These are phyloP conservation scores for Melanostoma mellinum DNA, from an alignment of 2,888 invertebrate genomes.

Conservation along the genomic window DNA sequence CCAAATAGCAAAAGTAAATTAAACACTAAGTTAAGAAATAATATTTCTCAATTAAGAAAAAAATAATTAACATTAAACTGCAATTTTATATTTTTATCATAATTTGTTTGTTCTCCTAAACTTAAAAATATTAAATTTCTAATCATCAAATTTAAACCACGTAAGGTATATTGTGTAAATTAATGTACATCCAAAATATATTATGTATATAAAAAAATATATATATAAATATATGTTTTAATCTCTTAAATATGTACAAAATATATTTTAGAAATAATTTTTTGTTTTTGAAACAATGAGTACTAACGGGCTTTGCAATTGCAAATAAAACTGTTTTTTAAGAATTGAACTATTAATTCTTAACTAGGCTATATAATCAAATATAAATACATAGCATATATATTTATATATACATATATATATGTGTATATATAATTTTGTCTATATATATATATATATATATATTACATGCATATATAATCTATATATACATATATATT, in stretches of 20 bases:
- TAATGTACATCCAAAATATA: neutral
- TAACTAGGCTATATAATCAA: too few relatives aligned
- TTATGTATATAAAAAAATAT: constrained; percentile 1
- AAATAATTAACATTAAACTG: constrained; percentile 3
- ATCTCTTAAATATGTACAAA: constrained; percentile 4
- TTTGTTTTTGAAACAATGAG: too few relatives aligned
- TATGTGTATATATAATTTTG: too few relatives aligned
- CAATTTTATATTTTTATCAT: neutral
- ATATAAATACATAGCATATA: too few relatives aligned
- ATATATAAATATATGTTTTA: neutral
- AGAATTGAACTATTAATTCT: too few relatives aligned
- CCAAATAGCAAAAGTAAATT: constrained; percentile 64
- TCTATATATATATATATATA: too few relatives aligned
- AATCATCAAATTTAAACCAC: neutral
- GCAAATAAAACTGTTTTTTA: too few relatives aligned
- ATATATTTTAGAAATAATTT: neutral
- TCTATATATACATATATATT: too few relatives aligned
- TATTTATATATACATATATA: too few relatives aligned
- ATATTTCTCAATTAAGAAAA: constrained; percentile 39
- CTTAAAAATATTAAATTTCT: neutral
- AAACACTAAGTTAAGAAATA: constrained; percentile 40
- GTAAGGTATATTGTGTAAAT: too few relatives aligned
- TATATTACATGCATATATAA: too few relatives aligned
- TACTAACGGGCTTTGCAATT: neutral
- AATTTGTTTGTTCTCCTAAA: neutral